Percentiles rank a stretch among this genome's conserved stretches.
Conservation (phyloP, 2,113 vertebrate species). For the Mionectes macconnelli region DNA sequence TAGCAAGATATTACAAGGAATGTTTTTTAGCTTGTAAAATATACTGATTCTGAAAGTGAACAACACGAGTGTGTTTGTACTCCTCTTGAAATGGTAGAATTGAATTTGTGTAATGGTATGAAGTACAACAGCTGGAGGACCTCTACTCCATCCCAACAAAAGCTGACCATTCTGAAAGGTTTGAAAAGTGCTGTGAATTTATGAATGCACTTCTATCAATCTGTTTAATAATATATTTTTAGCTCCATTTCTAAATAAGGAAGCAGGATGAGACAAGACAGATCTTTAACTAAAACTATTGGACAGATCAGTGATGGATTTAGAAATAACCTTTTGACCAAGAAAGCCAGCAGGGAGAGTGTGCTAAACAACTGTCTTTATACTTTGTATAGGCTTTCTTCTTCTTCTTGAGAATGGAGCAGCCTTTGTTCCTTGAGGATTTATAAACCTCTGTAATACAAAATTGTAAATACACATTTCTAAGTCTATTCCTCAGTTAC, state of each 20-base stretch:
- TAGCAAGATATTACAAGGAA: neutral
- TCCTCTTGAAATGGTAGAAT: neutral
- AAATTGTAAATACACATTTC: neutral
- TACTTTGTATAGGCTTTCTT: neutral
- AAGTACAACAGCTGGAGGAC: neutral
- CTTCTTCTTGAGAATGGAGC: neutral
- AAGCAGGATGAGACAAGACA: neutral
- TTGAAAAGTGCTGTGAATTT: neutral
- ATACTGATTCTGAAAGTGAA: neutral
- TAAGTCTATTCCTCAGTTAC: neutral
- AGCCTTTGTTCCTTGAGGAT: neutral
- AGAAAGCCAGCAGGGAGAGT: neutral
- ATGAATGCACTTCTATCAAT: neutral
- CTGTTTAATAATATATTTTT: neutral
- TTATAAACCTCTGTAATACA: neutral
- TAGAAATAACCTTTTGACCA: neutral
- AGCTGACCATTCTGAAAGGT: neutral
- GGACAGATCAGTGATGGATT: neutral
- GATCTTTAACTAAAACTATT: neutral
- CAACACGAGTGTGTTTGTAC: neutral
- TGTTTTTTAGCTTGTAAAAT: neutral
- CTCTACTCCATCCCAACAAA: neutral
- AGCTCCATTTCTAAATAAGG: neutral
- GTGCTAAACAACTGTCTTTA: neutral
- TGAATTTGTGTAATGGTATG: neutral